Percentiles rank a stretch among this genome's conserved stretches.
phyloP scores from a whole-genome alignment of 2,113 vertebrate species.

The Ornithorhynchus anatinus region DNA sequence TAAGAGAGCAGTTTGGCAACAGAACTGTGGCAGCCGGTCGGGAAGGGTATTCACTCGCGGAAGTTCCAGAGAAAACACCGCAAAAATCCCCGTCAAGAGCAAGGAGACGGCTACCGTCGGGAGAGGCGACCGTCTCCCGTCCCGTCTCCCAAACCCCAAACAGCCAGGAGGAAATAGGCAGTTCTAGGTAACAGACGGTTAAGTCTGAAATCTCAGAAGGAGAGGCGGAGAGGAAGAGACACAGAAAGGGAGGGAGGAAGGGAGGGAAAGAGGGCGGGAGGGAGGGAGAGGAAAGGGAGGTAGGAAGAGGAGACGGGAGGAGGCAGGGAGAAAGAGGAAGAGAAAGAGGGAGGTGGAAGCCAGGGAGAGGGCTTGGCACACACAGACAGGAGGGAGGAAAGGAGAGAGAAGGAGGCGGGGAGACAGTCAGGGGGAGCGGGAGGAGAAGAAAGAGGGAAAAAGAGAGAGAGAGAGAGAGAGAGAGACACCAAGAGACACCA shows the following conservation, averaged over 20 bases:
- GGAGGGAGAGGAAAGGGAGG: neutral
- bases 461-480: neutral
- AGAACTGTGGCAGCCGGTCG: neutral
- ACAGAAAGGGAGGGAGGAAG: neutral
- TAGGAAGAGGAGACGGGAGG: neutral
- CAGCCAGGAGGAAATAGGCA: constrained; percentile 4
- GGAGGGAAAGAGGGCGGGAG: neutral
- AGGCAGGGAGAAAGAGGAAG: neutral
- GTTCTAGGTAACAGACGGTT: constrained; percentile 54
- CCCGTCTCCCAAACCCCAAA: neutral
- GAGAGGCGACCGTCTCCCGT: neutral
- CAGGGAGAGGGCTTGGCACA: neutral
- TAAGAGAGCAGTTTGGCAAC: constrained; percentile 59
- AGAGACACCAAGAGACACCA: constrained; percentile 34
- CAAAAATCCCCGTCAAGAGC: constrained; percentile 1
- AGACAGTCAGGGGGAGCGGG: too few relatives aligned
- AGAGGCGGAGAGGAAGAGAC: neutral
- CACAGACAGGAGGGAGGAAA: neutral
- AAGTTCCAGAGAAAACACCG: constrained; percentile 53
- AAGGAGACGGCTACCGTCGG: neutral
- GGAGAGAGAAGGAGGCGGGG: neutral
- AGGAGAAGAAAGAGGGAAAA: constrained; percentile 5
- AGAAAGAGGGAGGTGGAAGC: neutral
- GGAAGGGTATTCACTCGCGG: constrained; percentile 35
- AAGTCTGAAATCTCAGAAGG: constrained; percentile 22